These are phyloP conservation scores for Drosophila lutescens DNA, from an alignment of 2,888 invertebrate species.

Conservation along the genomic window DNA sequence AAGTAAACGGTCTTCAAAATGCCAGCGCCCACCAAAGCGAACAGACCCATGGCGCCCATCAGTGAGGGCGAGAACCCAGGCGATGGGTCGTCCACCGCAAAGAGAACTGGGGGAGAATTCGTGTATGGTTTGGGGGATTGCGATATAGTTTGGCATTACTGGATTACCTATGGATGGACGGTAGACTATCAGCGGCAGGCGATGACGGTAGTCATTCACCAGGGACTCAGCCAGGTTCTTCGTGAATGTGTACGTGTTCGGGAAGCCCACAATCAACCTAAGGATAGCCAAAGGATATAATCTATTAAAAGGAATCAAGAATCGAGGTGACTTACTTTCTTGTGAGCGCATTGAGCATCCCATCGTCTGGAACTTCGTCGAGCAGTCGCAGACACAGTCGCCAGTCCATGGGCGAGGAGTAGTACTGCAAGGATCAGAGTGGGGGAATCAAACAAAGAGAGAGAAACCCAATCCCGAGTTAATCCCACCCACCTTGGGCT, in stretches of 20 bases:
- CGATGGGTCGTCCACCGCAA: constrained; percentile 68
- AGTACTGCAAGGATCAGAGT: constrained; percentile 53
- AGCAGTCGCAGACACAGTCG: constrained; percentile 66
- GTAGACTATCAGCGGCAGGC: constrained; percentile 90
- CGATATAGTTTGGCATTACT: too few species aligned
- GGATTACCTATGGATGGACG: constrained; percentile 92
- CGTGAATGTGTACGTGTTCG: constrained; percentile 96
- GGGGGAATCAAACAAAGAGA: background rate
- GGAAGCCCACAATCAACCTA: constrained; percentile 84
- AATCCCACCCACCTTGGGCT: constrained; percentile 86
- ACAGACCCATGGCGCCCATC: constrained; percentile 76
- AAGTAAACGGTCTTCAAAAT: constrained; percentile 68
- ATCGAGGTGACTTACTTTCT: constrained; percentile 66
- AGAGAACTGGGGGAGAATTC: constrained; percentile 52
- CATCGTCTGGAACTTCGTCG: constrained; percentile 57
- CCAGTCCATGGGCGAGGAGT: constrained; percentile 79
- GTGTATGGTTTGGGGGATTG: background rate
- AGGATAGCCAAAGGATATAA: background rate
- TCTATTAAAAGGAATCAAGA: background rate
- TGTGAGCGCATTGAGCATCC: constrained; percentile 63
- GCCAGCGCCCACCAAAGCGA: constrained; percentile 70
- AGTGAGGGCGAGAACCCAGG: constrained; percentile 74
- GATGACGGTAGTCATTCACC: constrained; percentile 87
- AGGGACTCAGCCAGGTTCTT: constrained; percentile 94
- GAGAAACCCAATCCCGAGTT: too few species aligned